phyloP scores from a whole-genome alignment of 1,140 invertebrate genomes.

The Pseudomyrmex gracilis region DNA sequence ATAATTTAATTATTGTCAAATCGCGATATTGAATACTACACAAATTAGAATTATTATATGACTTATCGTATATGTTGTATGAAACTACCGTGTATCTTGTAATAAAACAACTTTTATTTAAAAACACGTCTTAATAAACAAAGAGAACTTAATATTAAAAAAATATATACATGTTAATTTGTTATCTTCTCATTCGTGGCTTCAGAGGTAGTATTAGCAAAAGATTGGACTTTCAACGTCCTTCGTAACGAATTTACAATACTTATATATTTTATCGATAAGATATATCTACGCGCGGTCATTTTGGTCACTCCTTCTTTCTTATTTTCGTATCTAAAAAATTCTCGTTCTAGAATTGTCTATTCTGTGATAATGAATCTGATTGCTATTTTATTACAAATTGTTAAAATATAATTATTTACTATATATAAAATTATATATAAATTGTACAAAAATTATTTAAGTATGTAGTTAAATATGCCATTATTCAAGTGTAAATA shows the following conservation, averaged over 20 bases:
- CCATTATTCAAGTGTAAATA: too few relatives aligned
- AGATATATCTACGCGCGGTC: not conserved
- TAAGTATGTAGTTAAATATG: too few relatives aligned
- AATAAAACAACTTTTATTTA: too few relatives aligned
- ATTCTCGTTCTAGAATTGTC: not conserved
- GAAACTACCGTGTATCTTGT: too few relatives aligned
- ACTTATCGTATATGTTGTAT: not conserved
- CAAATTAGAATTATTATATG: not conserved
- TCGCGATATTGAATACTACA: not conserved
- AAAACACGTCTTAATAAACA: too few relatives aligned
- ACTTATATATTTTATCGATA: constrained; percentile 8
- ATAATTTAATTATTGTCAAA: not conserved
- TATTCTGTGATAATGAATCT: not conserved
- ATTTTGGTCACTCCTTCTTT: not conserved
- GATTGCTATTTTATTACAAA: constrained; percentile 1
- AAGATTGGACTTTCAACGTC: not conserved
- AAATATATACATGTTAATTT: too few relatives aligned
- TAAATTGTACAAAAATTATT: not conserved
- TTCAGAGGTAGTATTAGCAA: too few relatives aligned
- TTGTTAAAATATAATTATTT: constrained; percentile 3
- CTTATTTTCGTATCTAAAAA: not conserved
- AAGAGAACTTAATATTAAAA: too few relatives aligned
- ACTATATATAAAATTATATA: not conserved
- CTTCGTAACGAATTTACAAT: constrained; percentile 17
- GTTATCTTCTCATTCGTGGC: too few relatives aligned